Evolutionary conservation across 2,113 vertebrate genomes (phyloP), one percentile per base, ranked within the genome.

Genomic region (Cephalopholis sonnerati): DNA sequence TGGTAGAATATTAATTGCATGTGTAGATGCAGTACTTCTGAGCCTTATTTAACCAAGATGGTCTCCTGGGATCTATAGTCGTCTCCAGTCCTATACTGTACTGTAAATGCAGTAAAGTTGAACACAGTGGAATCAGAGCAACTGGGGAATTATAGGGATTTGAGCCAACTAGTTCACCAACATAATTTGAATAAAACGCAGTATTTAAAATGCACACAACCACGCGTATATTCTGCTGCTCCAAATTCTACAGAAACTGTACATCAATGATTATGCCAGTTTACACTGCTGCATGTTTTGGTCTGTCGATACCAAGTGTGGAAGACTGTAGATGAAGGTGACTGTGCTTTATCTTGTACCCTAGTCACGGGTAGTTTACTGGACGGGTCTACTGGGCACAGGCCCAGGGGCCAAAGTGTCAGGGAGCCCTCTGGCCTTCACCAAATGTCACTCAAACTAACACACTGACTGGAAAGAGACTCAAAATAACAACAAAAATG

Each of bases 101-200:
- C 3, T 62, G 48, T 66, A 74, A 24, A 58, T 41, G 66, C 63
- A 77, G 62, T 72, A 51, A 74, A 29, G 58, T 46, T n/a, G 25
- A 75, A 61, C 48, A 48, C 50, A 77, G 57, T 18, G 64, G 32
- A 85, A 72, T 83, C 2, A 15, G 18, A 71, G 27, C 32, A 70
- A 16, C 54, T 64, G n/a, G 22, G 48, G 32, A 46, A 66, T 22
- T 66, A 29, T 17, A 8, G 20, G 13, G 44, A 59, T 59, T 15
- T 66, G 62, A 64, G 20, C 46, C 39, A 67, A 69, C 15, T 27
- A 27, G 39, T 55, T 83, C 59, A n/a, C 16, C 7, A 57, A 58
- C 41, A 53, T 32, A 16, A 44, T 44, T 48, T 46, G 22, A 75
- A 41, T 53, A 25, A 32, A 80, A 65, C 32, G 48, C 5, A 51